Base-by-base conservation (phyloP, 2,797 vertebrate species). In the Knipowitschia caucasica region DNA sequence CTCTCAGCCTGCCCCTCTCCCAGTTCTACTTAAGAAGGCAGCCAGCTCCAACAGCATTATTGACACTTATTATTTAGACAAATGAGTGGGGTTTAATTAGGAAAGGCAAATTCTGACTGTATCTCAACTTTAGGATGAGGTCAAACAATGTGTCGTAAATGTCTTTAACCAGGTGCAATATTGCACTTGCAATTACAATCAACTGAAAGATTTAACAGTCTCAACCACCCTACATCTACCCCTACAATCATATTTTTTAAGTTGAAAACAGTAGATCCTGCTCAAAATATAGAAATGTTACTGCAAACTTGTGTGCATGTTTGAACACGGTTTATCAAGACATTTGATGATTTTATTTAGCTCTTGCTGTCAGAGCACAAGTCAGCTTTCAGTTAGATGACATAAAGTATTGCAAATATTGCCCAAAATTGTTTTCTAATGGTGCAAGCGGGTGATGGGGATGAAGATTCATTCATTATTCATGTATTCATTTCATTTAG, bases 21-120 rank as follows among this genome's bases (percentile, higher is more conserved):
- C 82, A 40, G 71, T 77, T 86, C 88, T 87, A 84, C 88, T 89
- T 81, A 91, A 77, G 83, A 82, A 86, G 85, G 86, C 88, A 88
- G 85, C 84, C 84, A 87, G 89, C 86, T 82, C 89, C 88, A 89
- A 87, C 49, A n/a, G 15, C 49, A 51, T 88, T 88, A 88, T 83
- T 86, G 85, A 88, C 87, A 89, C 86, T 89, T 89, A 87, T 88
- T 89, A 86, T 90, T 89, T 87, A 89, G 80, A 81, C 86, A 88
- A 90, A 89, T 87, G 86, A 90, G 85, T 86, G 76, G 84, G 87
- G 88, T 86, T 82, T 85, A 77, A 77, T 83, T 79, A 80, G 74
- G 83, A 83, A 44, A 86, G 83, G 85, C 86, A 78, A 86, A 80
- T 83, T 47, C 73, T 79, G 27, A 87, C 80, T 77, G 76, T 84